A percentile compares a stretch with the other conserved stretches of the same genome.
Evolutionary conservation across 2,888 invertebrate genomes (phyloP).

Genomic region (Gisinianus flammeolus): DNA sequence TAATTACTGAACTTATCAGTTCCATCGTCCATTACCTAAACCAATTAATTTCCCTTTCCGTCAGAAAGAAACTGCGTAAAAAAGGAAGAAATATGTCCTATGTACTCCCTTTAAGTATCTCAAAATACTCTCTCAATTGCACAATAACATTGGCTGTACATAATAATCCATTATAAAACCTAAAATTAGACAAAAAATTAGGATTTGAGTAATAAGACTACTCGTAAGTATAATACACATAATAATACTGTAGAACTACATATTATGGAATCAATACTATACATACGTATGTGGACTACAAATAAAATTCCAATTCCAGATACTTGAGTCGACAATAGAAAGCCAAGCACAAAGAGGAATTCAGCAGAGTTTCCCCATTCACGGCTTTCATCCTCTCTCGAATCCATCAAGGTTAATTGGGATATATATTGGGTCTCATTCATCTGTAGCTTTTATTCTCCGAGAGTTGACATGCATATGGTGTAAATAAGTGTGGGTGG

Average conservation of each 20-base stretch:
- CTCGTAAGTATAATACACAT: neutral
- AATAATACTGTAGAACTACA: too few relatives aligned
- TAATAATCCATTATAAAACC: neutral
- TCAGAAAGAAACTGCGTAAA: neutral
- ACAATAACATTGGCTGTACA: neutral
- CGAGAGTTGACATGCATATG: neutral
- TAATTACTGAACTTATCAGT: neutral
- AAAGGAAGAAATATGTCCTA: neutral
- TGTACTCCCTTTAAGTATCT: neutral
- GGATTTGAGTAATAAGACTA: neutral
- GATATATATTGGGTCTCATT: neutral
- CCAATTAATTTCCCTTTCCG: neutral
- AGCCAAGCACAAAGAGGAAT: neutral
- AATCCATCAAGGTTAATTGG: conserved; percentile 9
- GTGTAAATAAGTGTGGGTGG: neutral
- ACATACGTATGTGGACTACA: neutral
- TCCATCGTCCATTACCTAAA: neutral
- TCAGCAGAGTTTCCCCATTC: neutral
- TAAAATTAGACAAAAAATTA: neutral
- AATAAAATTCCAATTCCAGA: neutral
- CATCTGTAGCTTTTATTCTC: neutral
- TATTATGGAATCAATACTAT: neutral
- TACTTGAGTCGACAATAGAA: neutral
- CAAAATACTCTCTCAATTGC: neutral
- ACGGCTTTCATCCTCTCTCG: neutral